phyloP scores from a whole-genome alignment of 2,888 invertebrate genomes.

The Lymantria monacha region DNA sequence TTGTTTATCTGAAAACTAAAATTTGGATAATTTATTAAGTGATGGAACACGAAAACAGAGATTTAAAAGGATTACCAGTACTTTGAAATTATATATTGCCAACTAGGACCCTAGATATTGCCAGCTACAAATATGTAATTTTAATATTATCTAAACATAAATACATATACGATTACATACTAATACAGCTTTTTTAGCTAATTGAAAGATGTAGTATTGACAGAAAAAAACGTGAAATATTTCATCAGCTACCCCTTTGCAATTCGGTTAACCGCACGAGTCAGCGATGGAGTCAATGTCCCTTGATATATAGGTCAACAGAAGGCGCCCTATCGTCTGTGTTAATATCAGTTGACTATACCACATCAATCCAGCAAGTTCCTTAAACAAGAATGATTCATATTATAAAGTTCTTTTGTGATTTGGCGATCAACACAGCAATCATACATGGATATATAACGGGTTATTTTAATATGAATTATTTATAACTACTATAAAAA shows the following conservation, averaged over 20 bases:
- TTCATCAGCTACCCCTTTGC: slow-evolving; percentile 36
- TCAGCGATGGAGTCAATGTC: slow-evolving; percentile 68
- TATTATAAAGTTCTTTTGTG: slow-evolving; percentile 39
- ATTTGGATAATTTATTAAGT: no score
- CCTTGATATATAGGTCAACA: slow-evolving; percentile 75
- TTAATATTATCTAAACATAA: no score
- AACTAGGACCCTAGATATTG: no score
- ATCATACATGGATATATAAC: slow-evolving; percentile 42
- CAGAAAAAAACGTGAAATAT: no score
- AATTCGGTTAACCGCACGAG: slow-evolving; percentile 49
- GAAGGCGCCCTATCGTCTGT: slow-evolving; percentile 75
- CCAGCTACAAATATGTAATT: no score
- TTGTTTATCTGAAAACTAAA: no score
- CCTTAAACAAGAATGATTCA: slow-evolving; percentile 45
- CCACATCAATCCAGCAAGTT: slow-evolving; percentile 44
- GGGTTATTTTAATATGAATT: slow-evolving; percentile 56
- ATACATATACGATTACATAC: no score
- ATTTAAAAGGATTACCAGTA: no score
- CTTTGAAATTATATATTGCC: no score
- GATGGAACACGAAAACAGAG: no score
- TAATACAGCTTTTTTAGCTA: no score
- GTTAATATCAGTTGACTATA: slow-evolving; percentile 58
- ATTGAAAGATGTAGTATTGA: no score
- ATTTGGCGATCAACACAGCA: slow-evolving; percentile 23
- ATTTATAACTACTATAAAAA: slow-evolving; percentile 38